These are phyloP conservation scores for Saguinus imperator DNA, from an alignment of 2,113 vertebrate genomes.

Conservation along the genomic window DNA sequence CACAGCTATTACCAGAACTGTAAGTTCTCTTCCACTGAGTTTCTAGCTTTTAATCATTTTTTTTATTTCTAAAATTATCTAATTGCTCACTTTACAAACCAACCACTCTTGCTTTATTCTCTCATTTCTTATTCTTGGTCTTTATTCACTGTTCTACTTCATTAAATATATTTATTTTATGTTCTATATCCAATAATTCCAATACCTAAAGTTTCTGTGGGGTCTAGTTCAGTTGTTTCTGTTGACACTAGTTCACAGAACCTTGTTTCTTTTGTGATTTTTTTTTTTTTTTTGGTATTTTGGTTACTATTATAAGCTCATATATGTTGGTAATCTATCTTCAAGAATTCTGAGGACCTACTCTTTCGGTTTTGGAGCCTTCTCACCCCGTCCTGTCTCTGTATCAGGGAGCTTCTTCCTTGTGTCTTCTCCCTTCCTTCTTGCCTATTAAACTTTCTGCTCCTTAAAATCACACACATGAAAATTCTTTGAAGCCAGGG, in stretches of 20 bases:
- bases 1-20: not conserved
- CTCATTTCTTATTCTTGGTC: not conserved
- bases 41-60: not conserved
- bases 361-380: too few relatives aligned
- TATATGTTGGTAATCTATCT: not conserved
- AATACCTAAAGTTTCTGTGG: not conserved
- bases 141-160: not conserved
- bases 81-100: constrained; percentile 25
- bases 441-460: too few relatives aligned
- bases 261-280: not conserved
- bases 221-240: not conserved
- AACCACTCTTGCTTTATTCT: not conserved
- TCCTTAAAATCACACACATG: too few relatives aligned
- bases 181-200: not conserved
- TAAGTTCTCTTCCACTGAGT: not conserved
- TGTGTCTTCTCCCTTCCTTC: too few relatives aligned
- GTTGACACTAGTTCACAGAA: not conserved
- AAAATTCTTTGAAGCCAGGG: not conserved
- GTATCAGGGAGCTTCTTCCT: too few relatives aligned
- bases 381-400: too few relatives aligned
- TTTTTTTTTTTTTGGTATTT: not conserved
- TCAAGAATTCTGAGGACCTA: not conserved
- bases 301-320: not conserved
- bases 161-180: constrained; percentile 11
- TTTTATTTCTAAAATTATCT: not conserved